phyloP scores from a whole-genome alignment of 2,797 vertebrate genomes.

The Apodemus agrarius region DNA sequence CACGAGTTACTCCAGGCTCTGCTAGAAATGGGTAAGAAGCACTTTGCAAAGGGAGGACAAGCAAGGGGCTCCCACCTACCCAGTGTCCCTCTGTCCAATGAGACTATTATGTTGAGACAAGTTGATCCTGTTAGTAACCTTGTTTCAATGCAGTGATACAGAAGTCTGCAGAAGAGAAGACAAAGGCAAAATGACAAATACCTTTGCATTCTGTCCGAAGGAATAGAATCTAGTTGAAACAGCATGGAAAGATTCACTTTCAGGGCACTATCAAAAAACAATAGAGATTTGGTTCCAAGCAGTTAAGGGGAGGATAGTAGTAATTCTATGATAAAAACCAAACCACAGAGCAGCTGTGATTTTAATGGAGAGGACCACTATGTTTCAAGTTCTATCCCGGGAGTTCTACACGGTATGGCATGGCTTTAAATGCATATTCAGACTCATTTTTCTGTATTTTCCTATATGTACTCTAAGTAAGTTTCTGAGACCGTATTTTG shows the following conservation, averaged over 20 bases:
- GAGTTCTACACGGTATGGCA: background rate
- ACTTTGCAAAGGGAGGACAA: background rate
- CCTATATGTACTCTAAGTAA: slow-evolving; percentile 46
- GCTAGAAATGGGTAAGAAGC: background rate
- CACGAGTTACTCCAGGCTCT: background rate
- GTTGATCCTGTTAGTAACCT: background rate
- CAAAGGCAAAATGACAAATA: background rate
- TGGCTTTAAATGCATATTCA: slow-evolving; percentile 58
- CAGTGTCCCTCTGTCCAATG: background rate
- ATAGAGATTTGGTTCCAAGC: background rate
- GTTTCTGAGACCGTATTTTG: slow-evolving; percentile 67
- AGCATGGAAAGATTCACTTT: background rate
- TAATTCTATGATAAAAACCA: background rate
- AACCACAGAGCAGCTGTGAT: background rate
- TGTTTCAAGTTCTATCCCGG: slow-evolving; percentile 38
- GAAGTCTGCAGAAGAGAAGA: background rate
- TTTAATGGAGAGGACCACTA: background rate
- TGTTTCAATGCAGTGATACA: background rate
- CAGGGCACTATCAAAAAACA: background rate
- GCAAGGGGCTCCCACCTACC: too few relatives aligned
- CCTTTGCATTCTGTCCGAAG: background rate
- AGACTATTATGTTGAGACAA: background rate
- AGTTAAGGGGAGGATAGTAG: background rate
- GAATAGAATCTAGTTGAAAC: background rate
- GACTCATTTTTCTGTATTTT: slow-evolving; percentile 64